Evolutionary conservation across 2,113 vertebrate genomes (phyloP).

Genomic region (Lonchura striata): DNA sequence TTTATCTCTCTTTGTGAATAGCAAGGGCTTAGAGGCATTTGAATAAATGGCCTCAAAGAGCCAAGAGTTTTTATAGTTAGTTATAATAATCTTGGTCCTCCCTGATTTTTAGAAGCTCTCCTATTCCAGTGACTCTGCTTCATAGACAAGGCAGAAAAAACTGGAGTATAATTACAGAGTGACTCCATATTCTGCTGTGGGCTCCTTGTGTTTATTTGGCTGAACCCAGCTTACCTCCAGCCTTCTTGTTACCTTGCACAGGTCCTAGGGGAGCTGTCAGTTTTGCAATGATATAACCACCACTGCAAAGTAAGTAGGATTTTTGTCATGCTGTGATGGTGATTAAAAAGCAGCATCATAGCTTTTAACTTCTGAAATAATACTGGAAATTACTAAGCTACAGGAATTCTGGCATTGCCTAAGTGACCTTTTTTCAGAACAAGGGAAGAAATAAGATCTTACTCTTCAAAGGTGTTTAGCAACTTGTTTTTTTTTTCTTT

Average conservation of each 20-base stretch:
- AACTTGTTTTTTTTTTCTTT: background rate
- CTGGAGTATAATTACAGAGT: constrained; percentile 16
- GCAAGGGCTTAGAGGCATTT: constrained; percentile 17
- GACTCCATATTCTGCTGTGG: background rate
- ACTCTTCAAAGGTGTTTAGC: background rate
- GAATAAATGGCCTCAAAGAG: constrained; percentile 47
- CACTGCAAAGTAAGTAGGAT: background rate
- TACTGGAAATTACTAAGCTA: background rate
- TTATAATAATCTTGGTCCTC: constrained; percentile 17
- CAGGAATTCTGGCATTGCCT: background rate
- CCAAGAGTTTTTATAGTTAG: background rate
- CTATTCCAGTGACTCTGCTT: background rate
- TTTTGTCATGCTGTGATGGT: background rate
- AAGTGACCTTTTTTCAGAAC: background rate
- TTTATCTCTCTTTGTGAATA: constrained; percentile 48
- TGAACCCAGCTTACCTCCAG: background rate
- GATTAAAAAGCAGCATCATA: background rate
- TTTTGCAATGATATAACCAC: background rate
- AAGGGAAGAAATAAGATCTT: background rate
- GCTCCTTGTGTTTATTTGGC: background rate
- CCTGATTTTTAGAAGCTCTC: constrained; percentile 13
- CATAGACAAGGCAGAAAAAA: constrained; percentile 16
- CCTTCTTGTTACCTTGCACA: background rate
- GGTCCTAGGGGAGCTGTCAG: background rate
- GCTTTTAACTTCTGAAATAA: constrained; percentile 29